Conservation (phyloP, 92 coral and sea anemone species). For the Phymanthus crucifer region DNA sequence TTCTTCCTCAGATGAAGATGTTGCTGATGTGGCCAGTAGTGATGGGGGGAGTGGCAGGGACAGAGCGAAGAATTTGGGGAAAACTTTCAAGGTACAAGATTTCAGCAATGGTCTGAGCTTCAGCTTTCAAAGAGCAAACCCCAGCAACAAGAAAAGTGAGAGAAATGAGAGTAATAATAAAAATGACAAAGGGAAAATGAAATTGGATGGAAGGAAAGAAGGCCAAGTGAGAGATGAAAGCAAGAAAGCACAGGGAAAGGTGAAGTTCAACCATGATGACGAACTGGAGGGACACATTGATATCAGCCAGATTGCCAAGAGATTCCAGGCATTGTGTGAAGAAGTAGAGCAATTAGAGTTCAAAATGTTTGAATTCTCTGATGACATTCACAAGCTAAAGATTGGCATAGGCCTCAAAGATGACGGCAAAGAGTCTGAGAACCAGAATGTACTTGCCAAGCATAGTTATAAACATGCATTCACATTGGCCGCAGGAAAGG, state of each 20-base stretch:
- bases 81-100: neutral
- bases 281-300: conserved; percentile 50
- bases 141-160: conserved; percentile 7
- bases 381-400: conserved; percentile 74
- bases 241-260: neutral
- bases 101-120: neutral
- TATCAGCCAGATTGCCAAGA: conserved; percentile 59
- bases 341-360: conserved; percentile 78
- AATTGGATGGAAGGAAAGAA: neutral
- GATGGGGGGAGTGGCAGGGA: conserved; percentile 9
- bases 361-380: conserved; percentile 77
- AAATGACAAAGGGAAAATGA: neutral
- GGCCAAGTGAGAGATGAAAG: neutral
- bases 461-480: conserved; percentile 55
- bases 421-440: neutral
- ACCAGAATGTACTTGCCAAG: conserved; percentile 21
- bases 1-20: conserved; percentile 59
- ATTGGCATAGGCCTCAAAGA: conserved; percentile 69
- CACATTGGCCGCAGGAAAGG: conserved; percentile 56
- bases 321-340: conserved; percentile 65
- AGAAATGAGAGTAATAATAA: neutral
- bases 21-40: conserved; percentile 54
- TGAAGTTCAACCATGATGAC: conserved; percentile 9
- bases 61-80: conserved; percentile 19
- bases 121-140: neutral